Percentiles rank a stretch among this genome's conserved stretches.
Evolutionary conservation across 2,888 invertebrate species (phyloP).

Genomic region (Paralinhomoeus sp.): DNA sequence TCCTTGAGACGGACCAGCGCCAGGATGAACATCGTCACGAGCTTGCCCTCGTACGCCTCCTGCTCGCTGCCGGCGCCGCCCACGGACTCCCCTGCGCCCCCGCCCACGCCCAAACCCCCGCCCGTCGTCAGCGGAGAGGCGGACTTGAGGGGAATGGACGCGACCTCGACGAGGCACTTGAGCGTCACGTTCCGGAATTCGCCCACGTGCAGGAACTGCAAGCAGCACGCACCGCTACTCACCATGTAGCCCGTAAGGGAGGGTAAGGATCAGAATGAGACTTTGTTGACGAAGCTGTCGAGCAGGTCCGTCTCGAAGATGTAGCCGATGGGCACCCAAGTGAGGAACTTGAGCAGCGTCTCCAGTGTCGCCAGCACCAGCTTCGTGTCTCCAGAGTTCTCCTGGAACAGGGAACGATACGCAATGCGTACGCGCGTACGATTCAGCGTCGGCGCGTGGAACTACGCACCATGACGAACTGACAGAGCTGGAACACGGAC

Average conservation of each 20-base stretch:
- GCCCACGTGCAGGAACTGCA: conserved; percentile 74
- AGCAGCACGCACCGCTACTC: conserved; percentile 18
- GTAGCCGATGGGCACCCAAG: conserved; percentile 99
- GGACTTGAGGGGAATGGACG: conserved; percentile 19
- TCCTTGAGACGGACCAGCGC: conserved; percentile 53
- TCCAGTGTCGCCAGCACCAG: conserved; percentile 84
- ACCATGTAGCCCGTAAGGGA: too few relatives aligned
- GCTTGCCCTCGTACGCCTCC: conserved; percentile 51
- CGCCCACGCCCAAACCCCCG: background rate
- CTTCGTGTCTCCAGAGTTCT: conserved; percentile 87
- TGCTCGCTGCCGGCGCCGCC: conserved; percentile 26
- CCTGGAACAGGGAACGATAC: conserved; percentile 32
- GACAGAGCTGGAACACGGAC: conserved; percentile 88
- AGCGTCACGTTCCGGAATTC: conserved; percentile 91
- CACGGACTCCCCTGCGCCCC: background rate
- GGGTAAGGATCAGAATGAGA: too few relatives aligned
- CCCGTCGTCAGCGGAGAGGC: background rate
- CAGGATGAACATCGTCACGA: conserved; percentile 34
- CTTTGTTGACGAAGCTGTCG: conserved; percentile 64
- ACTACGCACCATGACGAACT: conserved; percentile 55
- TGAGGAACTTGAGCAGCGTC: conserved; percentile 79
- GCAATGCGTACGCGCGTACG: background rate
- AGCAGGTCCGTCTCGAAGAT: conserved; percentile 97
- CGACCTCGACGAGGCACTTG: conserved; percentile 94
- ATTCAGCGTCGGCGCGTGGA: background rate